These are phyloP conservation scores for Streptopelia turtur DNA, from an alignment of 2,797 vertebrate species.

Conservation along the genomic window DNA sequence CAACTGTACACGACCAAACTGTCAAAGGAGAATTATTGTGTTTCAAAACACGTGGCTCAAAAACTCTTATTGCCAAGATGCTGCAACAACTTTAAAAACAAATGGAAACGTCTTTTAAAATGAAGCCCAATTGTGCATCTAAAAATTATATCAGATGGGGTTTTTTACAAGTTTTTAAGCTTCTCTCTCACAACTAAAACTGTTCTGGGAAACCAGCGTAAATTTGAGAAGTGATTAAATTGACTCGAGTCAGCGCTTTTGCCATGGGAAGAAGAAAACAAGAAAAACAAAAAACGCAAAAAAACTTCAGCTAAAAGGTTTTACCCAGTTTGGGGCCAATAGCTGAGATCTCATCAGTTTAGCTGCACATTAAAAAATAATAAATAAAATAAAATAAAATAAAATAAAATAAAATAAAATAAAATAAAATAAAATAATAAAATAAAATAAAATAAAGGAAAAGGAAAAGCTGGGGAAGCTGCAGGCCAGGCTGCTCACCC, in stretches of 20 bases:
- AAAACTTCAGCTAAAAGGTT: background rate
- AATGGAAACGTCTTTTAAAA: background rate
- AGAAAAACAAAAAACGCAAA: background rate
- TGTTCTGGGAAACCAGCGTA: background rate
- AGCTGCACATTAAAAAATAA: no score
- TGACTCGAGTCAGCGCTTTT: background rate
- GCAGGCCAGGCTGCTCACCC: background rate
- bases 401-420: no score
- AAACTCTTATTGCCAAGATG: background rate
- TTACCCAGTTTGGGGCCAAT: background rate
- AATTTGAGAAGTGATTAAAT: background rate
- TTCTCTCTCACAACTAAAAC: background rate
- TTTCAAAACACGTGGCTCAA: background rate
- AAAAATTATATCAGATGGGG: background rate
- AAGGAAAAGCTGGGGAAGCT: background rate
- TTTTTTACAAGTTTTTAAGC: background rate
- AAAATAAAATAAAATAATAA: no score
- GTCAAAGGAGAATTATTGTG: background rate
- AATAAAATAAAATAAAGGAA: no score
- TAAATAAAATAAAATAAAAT: no score
- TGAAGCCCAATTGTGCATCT: background rate
- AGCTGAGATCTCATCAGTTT: background rate
- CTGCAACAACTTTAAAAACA: background rate
- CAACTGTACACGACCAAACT: background rate
- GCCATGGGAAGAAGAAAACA: rapidly evolving